These are phyloP conservation scores for Neodiprion fabricii DNA, from an alignment of 1,140 invertebrate species.

Conservation along the genomic window DNA sequence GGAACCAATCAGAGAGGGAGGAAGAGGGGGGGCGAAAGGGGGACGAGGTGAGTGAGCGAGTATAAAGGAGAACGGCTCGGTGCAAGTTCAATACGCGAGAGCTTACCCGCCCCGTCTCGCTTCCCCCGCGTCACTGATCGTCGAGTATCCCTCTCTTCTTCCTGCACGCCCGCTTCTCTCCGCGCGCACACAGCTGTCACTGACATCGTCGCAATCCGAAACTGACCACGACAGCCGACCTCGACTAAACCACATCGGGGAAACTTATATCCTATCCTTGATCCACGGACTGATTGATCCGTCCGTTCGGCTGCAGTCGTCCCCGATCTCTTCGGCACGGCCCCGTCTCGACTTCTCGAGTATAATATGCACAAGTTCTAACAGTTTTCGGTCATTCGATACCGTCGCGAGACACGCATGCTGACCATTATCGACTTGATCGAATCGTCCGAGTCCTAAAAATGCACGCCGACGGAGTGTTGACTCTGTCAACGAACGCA, in stretches of 20 bases:
- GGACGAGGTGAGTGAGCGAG: conserved; percentile 45
- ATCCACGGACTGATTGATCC: conserved; percentile 58
- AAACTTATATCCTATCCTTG: conserved; percentile 53
- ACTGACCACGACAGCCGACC: conserved; percentile 60
- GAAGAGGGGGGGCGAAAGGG: conserved; percentile 8
- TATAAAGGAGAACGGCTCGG: conserved; percentile 59
- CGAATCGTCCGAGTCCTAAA: no score
- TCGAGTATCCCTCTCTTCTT: no score
- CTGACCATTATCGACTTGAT: no score
- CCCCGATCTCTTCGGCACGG: conserved; percentile 40
- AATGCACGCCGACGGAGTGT: no score
- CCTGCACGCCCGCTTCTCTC: conserved; percentile 15
- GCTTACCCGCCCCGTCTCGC: not conserved
- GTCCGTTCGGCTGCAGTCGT: conserved; percentile 52
- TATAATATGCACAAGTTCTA: no score
- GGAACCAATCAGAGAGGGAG: conserved; percentile 17
- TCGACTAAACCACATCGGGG: conserved; percentile 51
- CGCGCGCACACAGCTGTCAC: conserved; percentile 57
- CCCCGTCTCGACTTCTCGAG: no score
- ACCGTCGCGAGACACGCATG: no score
- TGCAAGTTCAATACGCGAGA: conserved; percentile 58
- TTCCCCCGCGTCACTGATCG: no score
- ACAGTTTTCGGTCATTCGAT: no score
- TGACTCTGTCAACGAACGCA: no score
- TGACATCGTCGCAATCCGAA: conserved; percentile 59